phyloP scores from a whole-genome alignment of 1,140 invertebrate species.

The Tribolium castaneum region DNA sequence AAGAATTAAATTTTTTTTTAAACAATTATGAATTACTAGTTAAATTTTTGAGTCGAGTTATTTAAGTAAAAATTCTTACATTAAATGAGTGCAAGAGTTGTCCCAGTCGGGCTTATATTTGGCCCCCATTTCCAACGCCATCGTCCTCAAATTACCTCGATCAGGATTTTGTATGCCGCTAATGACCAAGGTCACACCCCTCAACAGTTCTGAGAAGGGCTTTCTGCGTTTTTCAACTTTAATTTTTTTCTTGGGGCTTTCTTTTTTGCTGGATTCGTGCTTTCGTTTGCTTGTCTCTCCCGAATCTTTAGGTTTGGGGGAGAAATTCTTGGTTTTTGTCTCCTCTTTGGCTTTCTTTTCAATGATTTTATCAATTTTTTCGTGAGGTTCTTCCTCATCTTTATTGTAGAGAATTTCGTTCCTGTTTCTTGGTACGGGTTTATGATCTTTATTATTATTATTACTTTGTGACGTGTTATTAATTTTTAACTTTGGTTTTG shows the following conservation, averaged over 20 bases:
- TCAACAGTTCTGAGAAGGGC: slow-evolving; percentile 71
- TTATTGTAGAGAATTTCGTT: slow-evolving; percentile 66
- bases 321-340: slow-evolving; percentile 46
- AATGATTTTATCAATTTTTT: slow-evolving; percentile 68
- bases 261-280: slow-evolving; percentile 12
- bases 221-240: slow-evolving; percentile 55
- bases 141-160: slow-evolving; percentile 74
- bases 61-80: slow-evolving; percentile 71
- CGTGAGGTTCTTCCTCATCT: slow-evolving; percentile 66
- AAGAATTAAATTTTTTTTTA: too few species aligned
- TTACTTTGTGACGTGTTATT: slow-evolving; percentile 38
- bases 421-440: slow-evolving; percentile 59
- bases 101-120: slow-evolving; percentile 83
- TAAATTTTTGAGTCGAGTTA: too few species aligned
- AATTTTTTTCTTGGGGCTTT: slow-evolving; percentile 35
- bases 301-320: slow-evolving; percentile 27
- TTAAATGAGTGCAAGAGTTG: slow-evolving; percentile 80
- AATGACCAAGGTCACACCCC: slow-evolving; percentile 80
- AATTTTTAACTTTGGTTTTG: slow-evolving; percentile 50
- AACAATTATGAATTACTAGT: too few species aligned
- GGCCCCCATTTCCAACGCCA: slow-evolving; percentile 83
- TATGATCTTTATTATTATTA: slow-evolving; percentile 19
- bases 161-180: slow-evolving; percentile 90
- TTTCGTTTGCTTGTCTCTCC: slow-evolving; percentile 22
- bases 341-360: slow-evolving; percentile 56